Evolutionary conservation across 2,113 vertebrate genomes (phyloP), one percentile per base, ranked within the genome.

Genomic region (Paraplagusia blochii): DNA sequence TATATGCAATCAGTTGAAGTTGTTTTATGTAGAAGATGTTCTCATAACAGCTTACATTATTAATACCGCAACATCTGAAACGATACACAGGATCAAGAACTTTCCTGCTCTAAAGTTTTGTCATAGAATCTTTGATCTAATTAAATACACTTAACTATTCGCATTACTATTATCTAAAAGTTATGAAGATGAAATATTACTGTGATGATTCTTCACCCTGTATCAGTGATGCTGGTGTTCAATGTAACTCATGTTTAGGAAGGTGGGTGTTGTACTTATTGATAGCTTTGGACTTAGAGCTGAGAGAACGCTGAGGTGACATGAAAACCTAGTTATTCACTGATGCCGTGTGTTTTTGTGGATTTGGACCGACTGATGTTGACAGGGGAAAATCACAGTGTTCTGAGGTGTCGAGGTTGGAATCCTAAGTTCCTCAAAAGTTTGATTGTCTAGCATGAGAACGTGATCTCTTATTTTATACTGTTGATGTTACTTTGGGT

Each of bases 361-460:
- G 60, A 44, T 56, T 55, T 57, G 7, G 59, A 64, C 34, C 3
- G 8, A 43, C 51, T 12, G 48, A 76, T 45, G 2, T 29, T 42
- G 50, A 72, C 38, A 5, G 38, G 49, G 54, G 63, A 45, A 75
- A 75, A 72, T n/a, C 73, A 68, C 72, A 61, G 66, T 19, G 10
- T 44, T 43, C 16, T 17, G 44, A 63, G 43, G 16, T 33, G 16
- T 38, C 48, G 47, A 40, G 63, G 57, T 73, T 48, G 43, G 65
- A 72, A 29, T 53, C 49, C 51, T 62, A 45, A 15, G 40, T 61
- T 44, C 49, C 46, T 63, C 19, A 2, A 33, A 38, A 48, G 53
- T 75, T 70, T 60, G 58, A 56, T 70, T 62, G 64, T 75, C 64
- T 79, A 9, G 74, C 82, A 83, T 86, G 73, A 81, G 49, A 63